Percentiles rank a stretch among this genome's conserved stretches.
Evolutionary conservation across 2,797 vertebrate genomes (phyloP).

Genomic region (Gymnocypris eckloni): DNA sequence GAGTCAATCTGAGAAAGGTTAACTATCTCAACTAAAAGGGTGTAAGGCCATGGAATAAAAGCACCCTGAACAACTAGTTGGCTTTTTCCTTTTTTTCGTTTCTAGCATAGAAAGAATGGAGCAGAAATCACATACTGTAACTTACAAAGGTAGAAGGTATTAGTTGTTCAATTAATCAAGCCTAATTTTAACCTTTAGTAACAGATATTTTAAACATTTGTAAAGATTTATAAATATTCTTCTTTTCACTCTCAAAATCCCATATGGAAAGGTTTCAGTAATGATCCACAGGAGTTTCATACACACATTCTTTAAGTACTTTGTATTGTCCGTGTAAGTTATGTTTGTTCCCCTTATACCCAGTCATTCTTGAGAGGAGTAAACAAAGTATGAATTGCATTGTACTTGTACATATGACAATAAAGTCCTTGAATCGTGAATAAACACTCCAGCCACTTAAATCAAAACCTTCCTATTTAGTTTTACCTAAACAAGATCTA

Average conservation of each 20-base stretch:
- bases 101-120: not conserved
- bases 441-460: not conserved
- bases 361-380: too few relatives aligned
- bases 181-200: not conserved
- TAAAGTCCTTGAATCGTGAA: too few relatives aligned
- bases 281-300: not conserved
- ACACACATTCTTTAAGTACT: not conserved
- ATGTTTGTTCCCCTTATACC: too few relatives aligned
- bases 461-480: constrained; percentile 1
- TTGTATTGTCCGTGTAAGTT: too few relatives aligned
- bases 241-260: not conserved
- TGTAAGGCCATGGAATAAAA: constrained; percentile 17
- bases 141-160: not conserved
- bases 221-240: not conserved
- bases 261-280: not conserved
- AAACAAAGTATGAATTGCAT: too few relatives aligned
- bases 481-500: not conserved
- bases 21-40: constrained; percentile 68
- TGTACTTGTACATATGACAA: too few relatives aligned
- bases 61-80: not conserved
- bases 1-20: constrained; percentile 73
- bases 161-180: not conserved
- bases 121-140: not conserved
- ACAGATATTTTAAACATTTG: not conserved
- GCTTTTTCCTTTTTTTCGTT: not conserved